These are phyloP conservation scores for Hartigia nigra DNA, from an alignment of 2,888 invertebrate genomes.

Conservation along the genomic window DNA sequence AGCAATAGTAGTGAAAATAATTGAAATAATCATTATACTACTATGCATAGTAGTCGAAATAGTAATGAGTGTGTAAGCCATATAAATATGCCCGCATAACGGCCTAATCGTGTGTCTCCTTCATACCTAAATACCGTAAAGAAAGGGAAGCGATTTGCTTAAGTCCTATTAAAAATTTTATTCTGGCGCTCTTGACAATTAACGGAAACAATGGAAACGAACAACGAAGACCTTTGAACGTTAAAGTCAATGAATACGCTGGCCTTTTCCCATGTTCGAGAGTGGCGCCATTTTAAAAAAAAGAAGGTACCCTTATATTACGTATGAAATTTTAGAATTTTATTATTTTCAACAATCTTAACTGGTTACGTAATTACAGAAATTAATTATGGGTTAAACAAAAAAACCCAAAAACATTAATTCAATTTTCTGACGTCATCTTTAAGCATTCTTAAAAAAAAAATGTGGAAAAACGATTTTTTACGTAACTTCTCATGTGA, in stretches of 20 bases:
- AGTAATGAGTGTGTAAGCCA: constrained; percentile 32
- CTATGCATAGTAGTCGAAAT: background rate
- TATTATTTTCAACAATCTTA: background rate
- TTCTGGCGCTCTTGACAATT: constrained; percentile 31
- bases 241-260: constrained; percentile 22
- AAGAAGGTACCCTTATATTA: background rate
- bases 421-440: background rate
- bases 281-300: background rate
- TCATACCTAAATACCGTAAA: constrained; percentile 22
- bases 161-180: constrained; percentile 42
- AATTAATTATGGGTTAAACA: background rate
- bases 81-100: constrained; percentile 40
- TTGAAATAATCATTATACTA: too few species aligned
- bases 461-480: background rate
- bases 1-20: background rate
- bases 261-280: constrained; percentile 41
- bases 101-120: constrained; percentile 34
- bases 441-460: background rate
- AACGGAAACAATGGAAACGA: constrained; percentile 39
- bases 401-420: background rate
- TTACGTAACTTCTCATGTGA: background rate
- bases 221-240: constrained; percentile 36
- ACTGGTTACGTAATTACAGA: background rate
- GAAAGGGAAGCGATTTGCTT: constrained; percentile 47
- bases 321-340: background rate